A percentile compares a stretch with the other conserved stretches of the same genome.
Conservation (phyloP, 2,113 vertebrate species). For the Heterotilapia buettikoferi region DNA sequence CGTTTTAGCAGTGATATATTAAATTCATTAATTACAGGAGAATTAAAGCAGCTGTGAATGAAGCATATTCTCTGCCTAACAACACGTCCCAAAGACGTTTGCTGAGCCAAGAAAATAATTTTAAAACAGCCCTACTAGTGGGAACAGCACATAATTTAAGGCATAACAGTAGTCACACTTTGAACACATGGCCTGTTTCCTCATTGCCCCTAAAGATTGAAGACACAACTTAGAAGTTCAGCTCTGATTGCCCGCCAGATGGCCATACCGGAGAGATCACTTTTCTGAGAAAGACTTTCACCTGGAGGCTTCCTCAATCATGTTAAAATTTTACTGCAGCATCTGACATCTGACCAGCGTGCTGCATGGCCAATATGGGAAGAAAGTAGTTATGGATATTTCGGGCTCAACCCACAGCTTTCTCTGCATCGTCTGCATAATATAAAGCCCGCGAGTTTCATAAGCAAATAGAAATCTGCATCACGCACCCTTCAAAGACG, state of each 20-base stretch:
- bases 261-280: neutral
- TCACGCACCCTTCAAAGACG: neutral
- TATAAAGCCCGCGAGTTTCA: neutral
- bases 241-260: conserved; percentile 16
- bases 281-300: neutral
- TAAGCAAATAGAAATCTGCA: neutral
- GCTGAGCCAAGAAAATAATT: neutral
- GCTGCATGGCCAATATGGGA: neutral
- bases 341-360: neutral
- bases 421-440: neutral
- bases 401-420: neutral
- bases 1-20: neutral
- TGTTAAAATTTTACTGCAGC: neutral
- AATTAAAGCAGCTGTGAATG: neutral
- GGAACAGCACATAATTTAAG: neutral
- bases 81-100: neutral
- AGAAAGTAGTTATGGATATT: neutral
- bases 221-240: conserved; percentile 21
- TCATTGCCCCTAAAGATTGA: neutral
- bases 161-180: neutral
- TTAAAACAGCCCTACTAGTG: neutral
- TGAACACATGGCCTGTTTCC: conserved; percentile 1
- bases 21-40: neutral
- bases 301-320: neutral
- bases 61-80: neutral